A percentile compares a stretch with the other conserved stretches of the same genome.
Conservation (phyloP, 2,888 invertebrate genomes). For the Xestia xanthographa region DNA sequence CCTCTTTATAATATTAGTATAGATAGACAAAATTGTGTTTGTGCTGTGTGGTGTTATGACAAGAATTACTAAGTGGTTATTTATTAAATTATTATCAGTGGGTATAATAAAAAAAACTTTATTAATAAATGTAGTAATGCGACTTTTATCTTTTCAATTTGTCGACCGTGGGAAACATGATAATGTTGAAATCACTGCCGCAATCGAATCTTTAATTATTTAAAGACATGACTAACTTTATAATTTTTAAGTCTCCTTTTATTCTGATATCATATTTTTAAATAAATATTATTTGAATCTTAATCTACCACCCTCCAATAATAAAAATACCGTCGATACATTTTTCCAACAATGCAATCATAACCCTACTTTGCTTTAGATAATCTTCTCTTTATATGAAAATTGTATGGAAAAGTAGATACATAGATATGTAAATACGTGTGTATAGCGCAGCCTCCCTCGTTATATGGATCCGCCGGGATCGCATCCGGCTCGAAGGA, state of each 20-base stretch:
- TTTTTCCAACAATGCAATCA: constrained; percentile 21
- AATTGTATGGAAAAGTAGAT: constrained; percentile 57
- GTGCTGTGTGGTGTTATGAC: background rate
- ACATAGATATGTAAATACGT: constrained; percentile 59
- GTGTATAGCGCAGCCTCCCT: constrained; percentile 74
- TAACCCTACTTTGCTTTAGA: constrained; percentile 42
- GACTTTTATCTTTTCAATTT: constrained; percentile 17
- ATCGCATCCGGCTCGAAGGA: constrained; percentile 83
- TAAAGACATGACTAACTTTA: background rate
- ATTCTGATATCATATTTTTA: background rate
- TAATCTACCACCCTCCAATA: background rate
- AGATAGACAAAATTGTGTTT: background rate
- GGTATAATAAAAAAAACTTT: background rate
- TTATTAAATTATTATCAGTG: background rate
- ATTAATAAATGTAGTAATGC: background rate
- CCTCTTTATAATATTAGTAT: no score
- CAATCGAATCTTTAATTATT: constrained; percentile 9
- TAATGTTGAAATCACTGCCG: background rate
- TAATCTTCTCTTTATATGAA: constrained; percentile 40
- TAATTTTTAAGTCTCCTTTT: background rate
- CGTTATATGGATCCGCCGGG: constrained; percentile 84
- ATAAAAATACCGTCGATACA: background rate
- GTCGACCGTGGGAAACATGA: constrained; percentile 15
- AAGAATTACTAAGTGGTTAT: background rate
- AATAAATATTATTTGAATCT: background rate